These are phyloP conservation scores for Phalacrocorax aristotelis DNA, from an alignment of 2,113 vertebrate genomes.

Conservation along the genomic window DNA sequence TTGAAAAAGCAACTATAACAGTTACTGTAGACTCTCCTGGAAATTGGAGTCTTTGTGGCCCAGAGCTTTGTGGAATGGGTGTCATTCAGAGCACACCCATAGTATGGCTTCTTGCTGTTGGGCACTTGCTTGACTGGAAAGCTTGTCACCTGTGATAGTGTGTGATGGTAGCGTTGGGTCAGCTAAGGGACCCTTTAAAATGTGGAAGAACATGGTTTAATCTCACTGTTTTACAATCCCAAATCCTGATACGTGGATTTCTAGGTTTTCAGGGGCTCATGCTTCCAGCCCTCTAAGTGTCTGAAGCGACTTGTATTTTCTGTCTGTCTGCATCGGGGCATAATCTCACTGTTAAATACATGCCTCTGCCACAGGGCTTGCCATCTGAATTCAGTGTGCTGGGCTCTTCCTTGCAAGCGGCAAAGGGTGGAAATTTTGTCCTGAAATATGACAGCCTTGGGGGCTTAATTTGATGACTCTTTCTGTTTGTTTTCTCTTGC, in stretches of 20 bases:
- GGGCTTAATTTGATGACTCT: neutral
- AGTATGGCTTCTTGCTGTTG: neutral
- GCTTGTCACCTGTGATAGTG: neutral
- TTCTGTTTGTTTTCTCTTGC: slow-evolving; percentile 53
- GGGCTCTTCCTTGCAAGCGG: neutral
- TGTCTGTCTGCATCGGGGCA: neutral
- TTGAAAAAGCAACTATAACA: neutral
- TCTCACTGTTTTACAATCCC: neutral
- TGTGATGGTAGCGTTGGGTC: neutral
- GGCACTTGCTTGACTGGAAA: neutral
- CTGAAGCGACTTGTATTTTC: neutral
- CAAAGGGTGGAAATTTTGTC: neutral
- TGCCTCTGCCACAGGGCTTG: neutral
- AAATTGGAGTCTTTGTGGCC: neutral
- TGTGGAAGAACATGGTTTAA: accelerated
- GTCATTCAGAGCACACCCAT: neutral
- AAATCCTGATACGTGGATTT: neutral
- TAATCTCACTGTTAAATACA: neutral
- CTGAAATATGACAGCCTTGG: neutral
- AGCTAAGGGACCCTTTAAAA: neutral
- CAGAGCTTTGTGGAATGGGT: neutral
- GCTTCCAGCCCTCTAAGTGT: neutral
- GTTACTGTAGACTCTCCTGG: neutral
- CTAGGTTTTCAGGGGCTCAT: neutral
- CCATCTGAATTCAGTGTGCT: accelerated